Base-by-base conservation (phyloP, 2,113 vertebrate species). In the Ptilonorhynchus violaceus region DNA sequence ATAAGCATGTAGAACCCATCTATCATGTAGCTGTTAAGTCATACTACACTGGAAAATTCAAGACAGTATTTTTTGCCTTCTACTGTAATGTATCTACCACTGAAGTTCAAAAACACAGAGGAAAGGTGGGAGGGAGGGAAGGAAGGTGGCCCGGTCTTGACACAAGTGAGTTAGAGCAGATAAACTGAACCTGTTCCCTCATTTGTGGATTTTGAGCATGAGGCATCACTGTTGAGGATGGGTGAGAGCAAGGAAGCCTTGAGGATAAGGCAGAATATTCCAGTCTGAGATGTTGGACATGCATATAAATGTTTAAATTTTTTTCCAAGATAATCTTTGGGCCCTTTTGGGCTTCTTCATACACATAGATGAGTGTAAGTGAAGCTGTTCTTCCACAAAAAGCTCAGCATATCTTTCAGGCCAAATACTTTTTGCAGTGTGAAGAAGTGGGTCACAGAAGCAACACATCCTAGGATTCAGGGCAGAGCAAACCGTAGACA, bases 401-500 rank as follows among this genome's bases (percentile, higher is more conserved):
- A 49, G 15, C 47, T 84, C 2, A 7, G 16, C 27, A 6, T 49
- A 16, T 41, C 55, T 68, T 68, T 60, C 75, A 91, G 69, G 85
- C 76, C 76, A 74, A 74, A 64, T 82, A 82, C 41, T 70, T 92
- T 59, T 67, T 85, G 37, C 44, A n/a, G 47, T 56, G 25, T 46
- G 49, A 66, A 84, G 77, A 96, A 95, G 59, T 92, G 69, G 89
- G 81, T 68, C 56, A 56, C 0, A 0, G 74, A 95, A 95, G 73
- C 37, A 56, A 27, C 13, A 2, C 42, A 73, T 79, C 68, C 83
- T 68, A 77, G 84, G 87, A 96, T 88, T 82, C 69, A 82, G 93
- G 84, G 35, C 93, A 95, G 69, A 91, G 52, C 66, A 91, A 92
- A 60, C 66, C 79, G 88, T 20, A 67, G 81, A 91, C 22, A 49